Base-by-base conservation (phyloP, 2,113 vertebrate species). In the Rhinoptilus africanus region DNA sequence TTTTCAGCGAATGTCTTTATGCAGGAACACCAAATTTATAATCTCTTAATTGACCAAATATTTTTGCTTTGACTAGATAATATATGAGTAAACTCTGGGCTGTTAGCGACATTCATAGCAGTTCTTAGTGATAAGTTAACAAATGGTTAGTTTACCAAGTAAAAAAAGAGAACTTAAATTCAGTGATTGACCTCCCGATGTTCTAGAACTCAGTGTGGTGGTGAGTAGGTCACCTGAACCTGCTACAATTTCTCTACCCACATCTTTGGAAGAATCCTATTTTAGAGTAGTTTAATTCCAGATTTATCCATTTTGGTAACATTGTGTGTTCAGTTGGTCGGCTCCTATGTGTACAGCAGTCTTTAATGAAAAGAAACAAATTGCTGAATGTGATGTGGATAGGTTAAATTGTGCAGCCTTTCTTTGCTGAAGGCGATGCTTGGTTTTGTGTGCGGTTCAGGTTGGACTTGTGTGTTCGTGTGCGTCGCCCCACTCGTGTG, bases 401-500 rank as follows among this genome's bases (percentile, higher is more conserved):
- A 3, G 9, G 34, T 43, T 35, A 21, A 43, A 12, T 8, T 53
- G 28, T 47, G 28, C 28, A 17, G 1, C 3, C 21, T 43, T 20
- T 15, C 26, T 47, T 14, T 48, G 22, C 30, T 19, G 45, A 16
- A 43, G 45, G 14, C 14, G n/a, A 20, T 6, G 26, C 14, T 82
- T 12, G 1, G 37, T 54, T 72, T 54, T n/a, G 66, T 7, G 0
- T 16, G 47, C 53, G 64, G 56, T 19, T 54, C 12, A 20, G 11
- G 28, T 14, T 54, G 1, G 4, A 17, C 8, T 9, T 51, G 12
- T 12, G 14, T 34, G 24, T 41, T 63, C 23, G 30, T 41, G 48
- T 32, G n/a, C 24, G 1, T 37, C 1, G 2, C 28, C 18, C 19
- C 56, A 5, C 48, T 47, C 7, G 13, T 11, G 3, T 5, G 21